phyloP scores from a whole-genome alignment of 1,140 invertebrate species.

The Pseudobourletiella spinata region DNA sequence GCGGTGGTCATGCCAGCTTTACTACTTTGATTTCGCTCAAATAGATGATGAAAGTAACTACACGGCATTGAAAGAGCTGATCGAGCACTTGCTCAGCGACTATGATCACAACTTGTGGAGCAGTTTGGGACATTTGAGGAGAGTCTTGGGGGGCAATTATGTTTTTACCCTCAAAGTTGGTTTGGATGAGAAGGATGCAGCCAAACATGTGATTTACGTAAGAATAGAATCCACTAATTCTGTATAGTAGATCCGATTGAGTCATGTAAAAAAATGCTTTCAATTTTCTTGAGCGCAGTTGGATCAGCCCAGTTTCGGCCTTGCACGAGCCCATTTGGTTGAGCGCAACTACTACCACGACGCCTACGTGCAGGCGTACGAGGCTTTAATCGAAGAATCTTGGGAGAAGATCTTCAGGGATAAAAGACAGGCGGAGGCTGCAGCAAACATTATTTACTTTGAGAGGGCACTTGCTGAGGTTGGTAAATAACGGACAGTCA shows the following conservation, averaged over 20 bases:
- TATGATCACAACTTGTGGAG: background rate
- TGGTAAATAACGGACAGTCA: too few relatives aligned
- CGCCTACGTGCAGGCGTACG: background rate
- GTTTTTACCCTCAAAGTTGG: background rate
- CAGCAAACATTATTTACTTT: background rate
- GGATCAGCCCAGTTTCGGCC: background rate
- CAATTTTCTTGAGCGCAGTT: background rate
- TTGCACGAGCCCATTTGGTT: background rate
- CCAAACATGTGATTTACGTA: background rate
- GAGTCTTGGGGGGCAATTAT: background rate
- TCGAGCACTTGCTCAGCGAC: background rate
- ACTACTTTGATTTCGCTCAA: background rate
- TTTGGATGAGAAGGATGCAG: background rate
- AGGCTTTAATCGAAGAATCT: background rate
- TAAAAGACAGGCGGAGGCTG: background rate
- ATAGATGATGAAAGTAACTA: conserved; percentile 1
- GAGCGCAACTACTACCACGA: background rate
- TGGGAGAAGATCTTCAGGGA: background rate
- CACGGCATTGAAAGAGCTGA: background rate
- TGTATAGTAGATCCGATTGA: background rate
- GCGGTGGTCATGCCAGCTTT: background rate
- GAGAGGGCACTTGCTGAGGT: background rate
- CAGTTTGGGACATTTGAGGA: background rate
- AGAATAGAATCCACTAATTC: background rate
- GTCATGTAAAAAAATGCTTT: background rate